These are phyloP conservation scores for Pyralis farinalis DNA, from an alignment of 2,888 invertebrate genomes.

Conservation along the genomic window DNA sequence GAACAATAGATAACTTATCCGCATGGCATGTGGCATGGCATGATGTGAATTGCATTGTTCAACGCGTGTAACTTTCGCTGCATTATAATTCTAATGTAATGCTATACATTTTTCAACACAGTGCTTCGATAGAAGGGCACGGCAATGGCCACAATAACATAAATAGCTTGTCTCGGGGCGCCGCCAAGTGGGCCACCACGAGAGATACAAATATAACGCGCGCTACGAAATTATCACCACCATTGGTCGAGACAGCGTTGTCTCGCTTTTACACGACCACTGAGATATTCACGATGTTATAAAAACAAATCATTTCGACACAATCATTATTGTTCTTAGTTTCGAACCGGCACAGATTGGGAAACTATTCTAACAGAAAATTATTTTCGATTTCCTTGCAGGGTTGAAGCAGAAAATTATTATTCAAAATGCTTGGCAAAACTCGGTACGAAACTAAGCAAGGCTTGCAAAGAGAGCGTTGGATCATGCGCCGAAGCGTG, in stretches of 20 bases:
- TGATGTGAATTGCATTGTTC: slow-evolving; percentile 33
- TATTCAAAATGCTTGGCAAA: slow-evolving; percentile 95
- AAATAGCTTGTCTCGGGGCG: slow-evolving; percentile 57
- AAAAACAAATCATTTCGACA: slow-evolving; percentile 35
- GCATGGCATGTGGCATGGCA: slow-evolving; percentile 28
- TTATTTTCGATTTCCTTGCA: slow-evolving; percentile 56
- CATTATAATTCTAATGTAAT: not conserved
- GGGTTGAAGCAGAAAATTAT: slow-evolving; percentile 94
- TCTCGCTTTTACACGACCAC: slow-evolving; percentile 32
- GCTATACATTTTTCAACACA: slow-evolving; percentile 5
- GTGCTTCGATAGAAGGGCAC: slow-evolving; percentile 38
- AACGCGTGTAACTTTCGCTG: slow-evolving; percentile 30
- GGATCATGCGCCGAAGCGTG: slow-evolving; percentile 94
- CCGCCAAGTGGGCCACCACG: slow-evolving; percentile 58
- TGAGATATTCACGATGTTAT: slow-evolving; percentile 23
- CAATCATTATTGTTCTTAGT: slow-evolving; percentile 26
- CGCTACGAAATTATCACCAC: slow-evolving; percentile 35
- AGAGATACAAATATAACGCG: slow-evolving; percentile 43
- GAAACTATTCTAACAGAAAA: slow-evolving; percentile 10
- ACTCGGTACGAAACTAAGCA: slow-evolving; percentile 91
- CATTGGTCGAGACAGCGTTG: slow-evolving; percentile 38
- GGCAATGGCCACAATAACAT: slow-evolving; percentile 58
- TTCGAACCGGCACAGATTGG: slow-evolving; percentile 26
- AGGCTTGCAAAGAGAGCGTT: slow-evolving; percentile 89
- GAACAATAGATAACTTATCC: slow-evolving; percentile 33